Evolutionary conservation across 2,797 vertebrate species (phyloP), one percentile per base, ranked within the genome.

Genomic region (Zalophus californianus): DNA sequence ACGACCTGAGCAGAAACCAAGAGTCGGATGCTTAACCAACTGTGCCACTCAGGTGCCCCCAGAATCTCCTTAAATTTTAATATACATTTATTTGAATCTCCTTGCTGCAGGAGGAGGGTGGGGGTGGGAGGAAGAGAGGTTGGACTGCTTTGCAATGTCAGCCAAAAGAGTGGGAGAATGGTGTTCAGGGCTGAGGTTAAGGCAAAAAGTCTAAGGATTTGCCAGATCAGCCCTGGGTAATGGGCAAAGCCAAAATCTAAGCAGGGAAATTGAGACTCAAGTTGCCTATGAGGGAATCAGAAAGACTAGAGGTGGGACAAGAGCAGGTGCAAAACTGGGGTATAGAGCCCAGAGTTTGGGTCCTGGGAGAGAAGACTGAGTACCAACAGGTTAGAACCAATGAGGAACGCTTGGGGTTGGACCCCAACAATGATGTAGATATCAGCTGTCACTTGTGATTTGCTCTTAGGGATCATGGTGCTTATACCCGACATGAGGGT

Each of bases 71-170:
- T 88, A 56, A 70, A 44, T 60, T 54, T 85, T 75, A 80, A 32
- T 44, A 38, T 25, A 25, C 29, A 18, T 62, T 52, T 68, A 73
- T 93, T 78, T 70, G 14, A 50, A 54, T 82, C 20, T 70, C 62
- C 90, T 72, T 64, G 5, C 21, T 89, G 15, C 8, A n/a, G 18
- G 35, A 70, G 6, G 15, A 88, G 1, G 27, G 21, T 58, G 3
- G 11, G 7, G n/a, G 5, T 35, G 12, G 32, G n/a, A 41, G 16
- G 7, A 44, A 3, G 44, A 58, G 3, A 18, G 14, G 1, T 3
- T 60, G 41, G 25, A 72, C 20, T 72, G 2, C 35, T 93, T 72
- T 83, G 35, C 10, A 79, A 32, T 12, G 7, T 50, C 32, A 90
- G 25, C 13, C 3, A 75, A 60, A 70, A 3, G 1, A 13, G 25